Percentiles rank a stretch among this genome's conserved stretches.
phyloP scores from a whole-genome alignment of 2,113 vertebrate genomes.

The Ophthalmolycus amberensis region DNA sequence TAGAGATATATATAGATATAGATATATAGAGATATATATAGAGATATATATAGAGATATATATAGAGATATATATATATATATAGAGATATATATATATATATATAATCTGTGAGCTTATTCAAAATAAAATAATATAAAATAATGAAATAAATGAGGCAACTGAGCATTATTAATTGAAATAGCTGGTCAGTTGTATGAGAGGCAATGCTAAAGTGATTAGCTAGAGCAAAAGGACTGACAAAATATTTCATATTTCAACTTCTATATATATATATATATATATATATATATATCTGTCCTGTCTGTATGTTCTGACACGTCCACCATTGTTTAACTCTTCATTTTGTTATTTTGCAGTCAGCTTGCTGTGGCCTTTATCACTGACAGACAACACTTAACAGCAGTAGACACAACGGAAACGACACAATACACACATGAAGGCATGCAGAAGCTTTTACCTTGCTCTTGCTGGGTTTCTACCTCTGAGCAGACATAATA shows the following conservation, averaged over 20 bases:
- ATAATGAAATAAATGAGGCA: conserved; percentile 32
- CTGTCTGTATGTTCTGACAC: not conserved
- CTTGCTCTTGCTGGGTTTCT: conserved; percentile 49
- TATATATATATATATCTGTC: not conserved
- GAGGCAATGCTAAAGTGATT: conserved; percentile 9
- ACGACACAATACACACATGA: conserved; percentile 25
- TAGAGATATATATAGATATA: too few relatives aligned
- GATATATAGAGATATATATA: too few relatives aligned
- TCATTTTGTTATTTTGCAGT: not conserved
- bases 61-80: too few relatives aligned
- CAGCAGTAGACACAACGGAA: conserved; percentile 35
- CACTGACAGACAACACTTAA: conserved; percentile 23
- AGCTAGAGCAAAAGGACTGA: conserved; percentile 29
- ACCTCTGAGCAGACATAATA: conserved; percentile 67
- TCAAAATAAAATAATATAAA: conserved; percentile 22
- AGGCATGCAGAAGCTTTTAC: conserved; percentile 55
- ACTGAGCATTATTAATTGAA: conserved; percentile 36
- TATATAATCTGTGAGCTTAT: conserved; percentile 28
- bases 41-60: too few relatives aligned
- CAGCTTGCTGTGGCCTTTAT: conserved; percentile 15
- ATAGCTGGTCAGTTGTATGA: conserved; percentile 38
- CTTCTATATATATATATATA: too few relatives aligned
- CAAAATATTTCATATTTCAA: conserved; percentile 47
- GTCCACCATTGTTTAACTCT: not conserved
- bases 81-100: too few relatives aligned